These are phyloP conservation scores for Eueremaeus valkanovi DNA, from an alignment of 2,888 invertebrate genomes.

Conservation along the genomic window DNA sequence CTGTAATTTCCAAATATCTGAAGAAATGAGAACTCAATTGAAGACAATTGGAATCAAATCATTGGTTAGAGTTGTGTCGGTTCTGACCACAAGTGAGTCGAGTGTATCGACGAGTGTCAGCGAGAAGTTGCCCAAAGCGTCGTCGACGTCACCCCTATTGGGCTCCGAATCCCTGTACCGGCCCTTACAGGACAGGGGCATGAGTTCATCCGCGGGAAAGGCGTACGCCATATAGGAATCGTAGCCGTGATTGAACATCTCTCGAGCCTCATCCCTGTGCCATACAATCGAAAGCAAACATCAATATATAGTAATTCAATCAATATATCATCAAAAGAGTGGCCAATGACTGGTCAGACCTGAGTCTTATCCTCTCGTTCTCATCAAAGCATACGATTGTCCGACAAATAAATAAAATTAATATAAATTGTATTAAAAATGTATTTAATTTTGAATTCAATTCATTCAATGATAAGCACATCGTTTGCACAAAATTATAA, in stretches of 20 bases:
- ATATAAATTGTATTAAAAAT: not conserved
- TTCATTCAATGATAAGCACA: not conserved
- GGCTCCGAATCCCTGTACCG: slow-evolving; percentile 83
- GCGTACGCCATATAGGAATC: slow-evolving; percentile 93
- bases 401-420: not conserved
- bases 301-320: too few species aligned
- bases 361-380: not conserved
- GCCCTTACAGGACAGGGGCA: slow-evolving; percentile 93
- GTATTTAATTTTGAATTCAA: not conserved
- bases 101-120: slow-evolving; percentile 89
- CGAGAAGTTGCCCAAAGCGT: slow-evolving; percentile 93
- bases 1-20: slow-evolving; percentile 72
- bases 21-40: too few species aligned
- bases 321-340: not conserved
- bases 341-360: not conserved
- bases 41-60: slow-evolving; percentile 53
- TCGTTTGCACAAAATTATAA: too few species aligned
- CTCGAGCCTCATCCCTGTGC: slow-evolving; percentile 75
- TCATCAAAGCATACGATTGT: not conserved
- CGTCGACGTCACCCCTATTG: slow-evolving; percentile 92
- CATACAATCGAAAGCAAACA: too few species aligned
- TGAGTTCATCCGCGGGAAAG: slow-evolving; percentile 95
- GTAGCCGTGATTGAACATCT: slow-evolving; percentile 97
- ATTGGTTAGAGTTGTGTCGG: slow-evolving; percentile 45
- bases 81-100: slow-evolving; percentile 74